Evolutionary conservation across 2,113 vertebrate genomes (phyloP), one percentile per base, ranked within the genome.

Genomic region (Tapirus terrestris): DNA sequence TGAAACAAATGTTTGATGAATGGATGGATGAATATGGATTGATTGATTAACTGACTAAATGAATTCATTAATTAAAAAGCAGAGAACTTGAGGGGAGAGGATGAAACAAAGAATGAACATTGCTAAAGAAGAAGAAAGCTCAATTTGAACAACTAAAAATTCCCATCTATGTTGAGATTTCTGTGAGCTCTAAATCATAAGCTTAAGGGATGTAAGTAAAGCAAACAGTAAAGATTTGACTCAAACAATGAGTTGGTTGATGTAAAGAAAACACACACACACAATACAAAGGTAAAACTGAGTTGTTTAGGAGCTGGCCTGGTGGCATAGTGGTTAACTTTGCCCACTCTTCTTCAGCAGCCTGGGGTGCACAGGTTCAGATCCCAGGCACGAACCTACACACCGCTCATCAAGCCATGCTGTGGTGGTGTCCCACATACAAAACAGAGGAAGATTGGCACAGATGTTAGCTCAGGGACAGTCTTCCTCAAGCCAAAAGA

Each of bases 81-180:
- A 93, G 45, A 51, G 51, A 86, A 73, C 29, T 36, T 48, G 18
- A 82, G 7, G 48, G 25, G 25, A 87, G 60, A 86, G 39, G 45
- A 43, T 73, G 85, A 95, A 89, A 79, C 48, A 84, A 81, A 83
- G 53, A 88, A 51, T 27, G 27, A 95, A 63, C 21, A 39, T 82
- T 61, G 65, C 51, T 67, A n/a, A 91, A 94, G 23, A 68, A 75
- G 43, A 90, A 72, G 27, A 87, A 45, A 94, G 3, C 12, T 70
- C 17, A 81, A 25, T 67, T 51, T 91, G 45, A 83, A 77, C 39
- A 75, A 33, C 58, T 79, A 75, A 61, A 94, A 91, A n/a, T 51
- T 91, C 43, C 33, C 80, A 67, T 75, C 13, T 75, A 39, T 33
- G 8, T 33, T 68, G 53, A 80, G 27, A 68, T 53, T 73, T 73